These are phyloP conservation scores for Oriolus oriolus DNA, from an alignment of 2,113 vertebrate species.

Conservation along the genomic window DNA sequence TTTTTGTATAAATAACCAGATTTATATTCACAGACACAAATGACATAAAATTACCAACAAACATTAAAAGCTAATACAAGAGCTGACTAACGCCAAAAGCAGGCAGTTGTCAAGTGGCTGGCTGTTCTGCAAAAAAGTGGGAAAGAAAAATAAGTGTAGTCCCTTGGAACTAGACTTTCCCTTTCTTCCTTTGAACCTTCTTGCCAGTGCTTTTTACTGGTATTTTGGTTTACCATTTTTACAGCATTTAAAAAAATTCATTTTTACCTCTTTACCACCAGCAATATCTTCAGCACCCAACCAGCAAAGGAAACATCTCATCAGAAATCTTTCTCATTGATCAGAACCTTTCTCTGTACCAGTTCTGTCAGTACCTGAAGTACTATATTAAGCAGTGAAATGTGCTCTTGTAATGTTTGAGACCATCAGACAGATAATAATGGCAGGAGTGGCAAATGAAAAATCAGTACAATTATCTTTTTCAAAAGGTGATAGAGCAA, in stretches of 20 bases:
- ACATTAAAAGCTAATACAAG: not conserved
- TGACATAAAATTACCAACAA: slow-evolving; percentile 17
- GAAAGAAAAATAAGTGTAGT: not conserved
- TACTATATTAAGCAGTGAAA: not conserved
- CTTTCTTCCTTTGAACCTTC: not conserved
- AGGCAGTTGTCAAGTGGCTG: not conserved
- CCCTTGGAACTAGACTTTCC: not conserved
- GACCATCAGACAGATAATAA: not conserved
- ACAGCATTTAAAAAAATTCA: not conserved
- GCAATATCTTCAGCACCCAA: not conserved
- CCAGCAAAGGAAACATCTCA: not conserved
- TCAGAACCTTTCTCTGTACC: not conserved
- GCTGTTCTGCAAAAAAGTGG: not conserved
- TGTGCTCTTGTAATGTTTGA: not conserved
- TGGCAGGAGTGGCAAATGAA: not conserved
- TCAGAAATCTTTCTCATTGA: not conserved
- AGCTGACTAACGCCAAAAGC: not conserved
- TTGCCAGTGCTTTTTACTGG: not conserved
- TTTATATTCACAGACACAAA: slow-evolving; percentile 45
- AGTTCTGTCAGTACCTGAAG: not conserved
- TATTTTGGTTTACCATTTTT: not conserved
- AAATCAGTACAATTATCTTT: not conserved
- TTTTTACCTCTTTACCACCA: not conserved
- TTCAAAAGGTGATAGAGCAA: not conserved
- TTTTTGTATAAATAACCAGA: slow-evolving; percentile 26